phyloP scores from a whole-genome alignment of 2,888 invertebrate species.

The Diaperis boleti region DNA sequence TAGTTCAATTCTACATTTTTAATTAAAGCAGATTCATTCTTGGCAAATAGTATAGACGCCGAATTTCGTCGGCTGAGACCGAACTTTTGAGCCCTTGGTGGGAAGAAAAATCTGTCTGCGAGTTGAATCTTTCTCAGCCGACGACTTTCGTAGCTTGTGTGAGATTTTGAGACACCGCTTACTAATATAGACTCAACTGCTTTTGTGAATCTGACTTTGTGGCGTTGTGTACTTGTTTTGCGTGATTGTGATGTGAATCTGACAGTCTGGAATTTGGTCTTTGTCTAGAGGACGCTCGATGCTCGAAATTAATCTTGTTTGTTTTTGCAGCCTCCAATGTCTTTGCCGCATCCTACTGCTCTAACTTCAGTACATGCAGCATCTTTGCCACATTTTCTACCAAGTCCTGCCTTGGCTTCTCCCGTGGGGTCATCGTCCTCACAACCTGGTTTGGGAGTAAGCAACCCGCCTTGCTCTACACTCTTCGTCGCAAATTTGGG shows the following conservation, averaged over 20 bases:
- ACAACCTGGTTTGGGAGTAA: constrained; percentile 77
- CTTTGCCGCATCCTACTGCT: constrained; percentile 74
- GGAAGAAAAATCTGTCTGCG: no score
- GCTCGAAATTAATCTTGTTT: constrained; percentile 3
- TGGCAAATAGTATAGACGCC: neutral
- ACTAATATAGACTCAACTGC: constrained; percentile 6
- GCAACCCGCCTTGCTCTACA: constrained; percentile 94
- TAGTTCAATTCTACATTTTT: constrained; percentile 63
- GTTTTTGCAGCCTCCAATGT: constrained; percentile 69
- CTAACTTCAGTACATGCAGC: constrained; percentile 80
- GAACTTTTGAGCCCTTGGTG: no score
- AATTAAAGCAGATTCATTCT: constrained; percentile 25
- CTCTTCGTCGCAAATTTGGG: constrained; percentile 99
- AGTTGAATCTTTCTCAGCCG: no score
- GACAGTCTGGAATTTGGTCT: constrained; percentile 56
- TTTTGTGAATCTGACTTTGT: constrained; percentile 33
- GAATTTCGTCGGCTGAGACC: no score
- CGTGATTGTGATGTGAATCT: constrained; percentile 49
- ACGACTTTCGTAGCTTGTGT: constrained; percentile 16
- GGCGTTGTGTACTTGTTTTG: constrained; percentile 37
- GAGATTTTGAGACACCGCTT: constrained; percentile 24
- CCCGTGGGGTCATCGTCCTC: constrained; percentile 85
- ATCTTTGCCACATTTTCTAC: constrained; percentile 87
- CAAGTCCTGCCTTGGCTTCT: constrained; percentile 93
- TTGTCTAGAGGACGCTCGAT: neutral